phyloP scores from a whole-genome alignment of 2,888 invertebrate genomes.

The Onthophagus sagittarius region DNA sequence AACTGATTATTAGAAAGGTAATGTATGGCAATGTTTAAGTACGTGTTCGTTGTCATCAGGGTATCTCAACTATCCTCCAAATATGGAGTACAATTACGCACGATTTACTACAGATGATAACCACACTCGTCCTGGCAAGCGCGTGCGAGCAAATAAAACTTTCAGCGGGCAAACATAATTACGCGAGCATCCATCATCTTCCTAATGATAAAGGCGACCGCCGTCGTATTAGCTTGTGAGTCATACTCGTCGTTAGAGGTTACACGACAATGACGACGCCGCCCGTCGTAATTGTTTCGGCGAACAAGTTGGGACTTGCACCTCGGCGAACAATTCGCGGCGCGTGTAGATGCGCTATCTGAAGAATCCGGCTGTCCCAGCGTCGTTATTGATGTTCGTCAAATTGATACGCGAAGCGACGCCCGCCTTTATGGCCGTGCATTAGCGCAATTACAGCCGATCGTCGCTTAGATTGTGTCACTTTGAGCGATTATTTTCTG shows the following conservation, averaged over 20 bases:
- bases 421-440: constrained; percentile 10
- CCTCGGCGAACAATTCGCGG: constrained; percentile 1
- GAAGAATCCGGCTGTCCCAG: neutral
- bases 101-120: neutral
- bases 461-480: constrained; percentile 5
- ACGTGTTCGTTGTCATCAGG: neutral
- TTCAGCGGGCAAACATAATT: neutral
- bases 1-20: neutral
- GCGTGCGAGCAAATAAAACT: neutral
- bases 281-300: neutral
- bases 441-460: constrained; percentile 11
- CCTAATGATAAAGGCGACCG: neutral
- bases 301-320: neutral
- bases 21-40: neutral
- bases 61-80: neutral
- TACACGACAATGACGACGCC: neutral
- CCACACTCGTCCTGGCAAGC: neutral
- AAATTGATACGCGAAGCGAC: constrained; percentile 11
- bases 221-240: neutral
- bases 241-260: neutral
- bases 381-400: constrained; percentile 10
- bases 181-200: neutral
- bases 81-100: neutral
- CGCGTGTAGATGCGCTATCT: constrained; percentile 9
- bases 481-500: constrained; percentile 7